A percentile compares a stretch with the other conserved stretches of the same genome.
Conservation (phyloP, 2,797 vertebrate genomes). For the Calcarius lapponicus region DNA sequence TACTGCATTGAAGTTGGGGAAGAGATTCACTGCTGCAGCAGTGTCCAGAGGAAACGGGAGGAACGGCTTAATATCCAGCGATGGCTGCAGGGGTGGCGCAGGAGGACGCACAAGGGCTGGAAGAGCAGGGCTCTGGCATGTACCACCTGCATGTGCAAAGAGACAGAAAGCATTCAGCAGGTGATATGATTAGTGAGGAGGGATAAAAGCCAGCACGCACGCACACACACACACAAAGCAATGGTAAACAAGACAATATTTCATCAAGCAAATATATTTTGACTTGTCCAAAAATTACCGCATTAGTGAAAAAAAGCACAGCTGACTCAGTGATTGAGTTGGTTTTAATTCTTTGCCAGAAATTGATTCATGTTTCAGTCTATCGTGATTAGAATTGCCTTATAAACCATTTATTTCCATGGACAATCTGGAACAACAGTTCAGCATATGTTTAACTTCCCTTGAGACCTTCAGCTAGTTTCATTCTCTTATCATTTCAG, state of each 20-base stretch:
- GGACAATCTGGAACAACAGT: not conserved
- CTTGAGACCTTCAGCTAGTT: not conserved
- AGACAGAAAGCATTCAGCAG: slow-evolving; percentile 33
- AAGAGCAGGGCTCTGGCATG: slow-evolving; percentile 93
- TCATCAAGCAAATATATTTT: not conserved
- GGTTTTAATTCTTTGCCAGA: not conserved
- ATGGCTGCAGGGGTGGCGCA: slow-evolving; percentile 85
- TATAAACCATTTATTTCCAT: not conserved
- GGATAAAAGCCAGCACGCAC: not conserved
- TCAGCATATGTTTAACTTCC: not conserved
- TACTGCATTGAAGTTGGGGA: slow-evolving; percentile 93
- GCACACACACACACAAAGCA: not conserved
- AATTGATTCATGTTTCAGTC: not conserved
- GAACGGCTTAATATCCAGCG: slow-evolving; percentile 92
- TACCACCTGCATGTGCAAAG: slow-evolving; percentile 83
- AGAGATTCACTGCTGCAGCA: slow-evolving; percentile 86
- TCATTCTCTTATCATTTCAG: not conserved
- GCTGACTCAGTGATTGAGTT: not conserved
- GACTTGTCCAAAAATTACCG: not conserved
- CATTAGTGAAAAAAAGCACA: not conserved
- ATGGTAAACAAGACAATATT: not conserved
- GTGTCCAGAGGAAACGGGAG: slow-evolving; percentile 91
- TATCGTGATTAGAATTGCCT: not conserved
- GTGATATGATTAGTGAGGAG: accelerated
- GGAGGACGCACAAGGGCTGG: slow-evolving; percentile 89